These are phyloP conservation scores for Hypanus sabinus DNA, from an alignment of 2,113 vertebrate genomes.

Conservation along the genomic window DNA sequence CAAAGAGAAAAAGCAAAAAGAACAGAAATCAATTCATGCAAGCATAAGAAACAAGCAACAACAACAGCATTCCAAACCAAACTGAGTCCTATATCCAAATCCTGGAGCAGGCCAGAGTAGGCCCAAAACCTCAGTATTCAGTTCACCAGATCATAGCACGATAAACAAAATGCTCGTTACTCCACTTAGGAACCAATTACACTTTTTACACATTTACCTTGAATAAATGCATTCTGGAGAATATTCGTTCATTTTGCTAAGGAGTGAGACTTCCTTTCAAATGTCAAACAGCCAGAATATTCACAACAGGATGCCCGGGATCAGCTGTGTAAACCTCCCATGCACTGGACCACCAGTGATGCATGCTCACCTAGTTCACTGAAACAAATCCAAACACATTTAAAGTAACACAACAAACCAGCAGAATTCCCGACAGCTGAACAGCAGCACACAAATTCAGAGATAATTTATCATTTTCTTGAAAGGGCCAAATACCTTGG, in stretches of 20 bases:
- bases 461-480: background rate
- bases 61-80: too few species aligned
- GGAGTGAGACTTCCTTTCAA: background rate
- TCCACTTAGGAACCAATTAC: background rate
- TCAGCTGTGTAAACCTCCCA: background rate
- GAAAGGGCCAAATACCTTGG: background rate
- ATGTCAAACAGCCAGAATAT: background rate
- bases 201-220: background rate
- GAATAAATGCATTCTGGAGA: background rate
- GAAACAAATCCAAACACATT: background rate
- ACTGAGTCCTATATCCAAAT: too few species aligned
- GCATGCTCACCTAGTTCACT: background rate
- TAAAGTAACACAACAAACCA: background rate
- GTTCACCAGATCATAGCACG: background rate
- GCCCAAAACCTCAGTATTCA: too few species aligned
- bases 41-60: too few species aligned
- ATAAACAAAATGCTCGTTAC: background rate
- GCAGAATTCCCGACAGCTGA: background rate
- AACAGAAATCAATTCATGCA: too few species aligned
- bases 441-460: background rate
- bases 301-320: background rate
- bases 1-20: too few species aligned
- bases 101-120: too few species aligned
- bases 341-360: conserved; percentile 1
- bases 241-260: background rate